Base-by-base conservation (phyloP, 2,113 vertebrate species). In the Lepus americanus region DNA sequence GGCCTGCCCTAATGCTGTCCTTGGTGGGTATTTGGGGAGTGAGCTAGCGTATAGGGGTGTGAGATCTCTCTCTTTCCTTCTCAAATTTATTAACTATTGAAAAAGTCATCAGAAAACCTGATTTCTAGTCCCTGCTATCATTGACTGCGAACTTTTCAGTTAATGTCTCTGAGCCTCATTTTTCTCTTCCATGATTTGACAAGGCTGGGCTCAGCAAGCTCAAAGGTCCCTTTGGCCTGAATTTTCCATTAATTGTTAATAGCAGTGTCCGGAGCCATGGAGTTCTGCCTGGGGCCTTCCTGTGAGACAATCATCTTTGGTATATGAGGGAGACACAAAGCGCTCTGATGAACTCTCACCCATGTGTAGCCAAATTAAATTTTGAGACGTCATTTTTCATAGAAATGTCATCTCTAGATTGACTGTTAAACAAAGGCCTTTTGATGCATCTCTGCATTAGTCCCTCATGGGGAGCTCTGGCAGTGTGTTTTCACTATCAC, bases 401-500 rank as follows among this genome's bases (percentile, higher is more conserved):
- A 95, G 90, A 97, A 92, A 94, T 95, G 81, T 80, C 72, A 92
- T 95, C 19, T 77, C 22, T 85, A 92, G 72, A 95, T 66, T 89
- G 67, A 90, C 61, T 94, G 14, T 33, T 87, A 90, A 95, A 86
- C 49, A 96, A 95, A 95, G 82, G 29, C 25, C 29, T 94, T 95
- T 97, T 92, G 78, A 90, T 86, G 16, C 49, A 74, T 94, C n/a
- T 94, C 59, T 82, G 88, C 44, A 74, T 92, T 90, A 87, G 84
- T 84, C 31, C 79, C 53, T 73, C 59, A 96, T 49, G 13, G 25
- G 86, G 84, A 92, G 82, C 51, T 76, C 95, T 94, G 59, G 79
- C 39, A 90, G 90, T 96, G 23, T 87, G 88, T 82, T 78, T 66
- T 95, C 44, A 72, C 77, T 88, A 76, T 55, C 53, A 66, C 14